These are phyloP conservation scores for Chymomyza caudatula DNA, from an alignment of 2,888 invertebrate species.

Conservation along the genomic window DNA sequence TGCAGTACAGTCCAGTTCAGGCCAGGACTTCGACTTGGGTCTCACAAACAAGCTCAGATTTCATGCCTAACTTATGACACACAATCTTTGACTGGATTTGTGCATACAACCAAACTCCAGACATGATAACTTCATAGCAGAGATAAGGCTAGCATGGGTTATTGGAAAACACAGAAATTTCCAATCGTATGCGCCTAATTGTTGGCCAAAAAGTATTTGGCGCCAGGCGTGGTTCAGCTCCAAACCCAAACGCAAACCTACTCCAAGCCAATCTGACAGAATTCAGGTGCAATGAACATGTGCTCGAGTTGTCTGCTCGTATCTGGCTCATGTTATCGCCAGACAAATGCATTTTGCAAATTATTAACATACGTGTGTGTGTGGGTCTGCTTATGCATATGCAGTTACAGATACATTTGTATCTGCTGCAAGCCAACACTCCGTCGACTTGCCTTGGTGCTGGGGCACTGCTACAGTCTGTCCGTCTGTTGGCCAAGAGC, in stretches of 20 bases:
- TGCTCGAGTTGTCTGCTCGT: constrained; percentile 28
- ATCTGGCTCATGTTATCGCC: constrained; percentile 69
- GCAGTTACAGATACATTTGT: constrained; percentile 57
- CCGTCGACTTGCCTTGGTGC: not conserved
- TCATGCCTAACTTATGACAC: constrained; percentile 66
- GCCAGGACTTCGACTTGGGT: no score
- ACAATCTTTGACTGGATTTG: constrained; percentile 20
- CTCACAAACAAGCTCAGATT: constrained; percentile 46
- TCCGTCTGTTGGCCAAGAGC: not conserved
- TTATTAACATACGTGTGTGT: constrained; percentile 63
- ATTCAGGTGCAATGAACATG: constrained; percentile 42
- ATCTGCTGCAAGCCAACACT: constrained; percentile 41
- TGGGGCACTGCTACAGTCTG: not conserved
- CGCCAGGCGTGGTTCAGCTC: constrained; percentile 12
- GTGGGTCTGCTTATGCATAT: constrained; percentile 26
- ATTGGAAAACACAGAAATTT: constrained; percentile 21
- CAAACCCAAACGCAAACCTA: not conserved
- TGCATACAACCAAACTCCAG: not conserved
- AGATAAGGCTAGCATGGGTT: constrained; percentile 51
- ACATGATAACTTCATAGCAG: constrained; percentile 20
- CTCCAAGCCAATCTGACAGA: constrained; percentile 23
- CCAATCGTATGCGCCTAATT: constrained; percentile 42
- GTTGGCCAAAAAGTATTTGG: constrained; percentile 34
- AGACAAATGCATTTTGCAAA: constrained; percentile 73
- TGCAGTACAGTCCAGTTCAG: constrained; percentile 35